Evolutionary conservation across 2,797 vertebrate species (phyloP).

Genomic region (Coranthus polyacanthus): DNA sequence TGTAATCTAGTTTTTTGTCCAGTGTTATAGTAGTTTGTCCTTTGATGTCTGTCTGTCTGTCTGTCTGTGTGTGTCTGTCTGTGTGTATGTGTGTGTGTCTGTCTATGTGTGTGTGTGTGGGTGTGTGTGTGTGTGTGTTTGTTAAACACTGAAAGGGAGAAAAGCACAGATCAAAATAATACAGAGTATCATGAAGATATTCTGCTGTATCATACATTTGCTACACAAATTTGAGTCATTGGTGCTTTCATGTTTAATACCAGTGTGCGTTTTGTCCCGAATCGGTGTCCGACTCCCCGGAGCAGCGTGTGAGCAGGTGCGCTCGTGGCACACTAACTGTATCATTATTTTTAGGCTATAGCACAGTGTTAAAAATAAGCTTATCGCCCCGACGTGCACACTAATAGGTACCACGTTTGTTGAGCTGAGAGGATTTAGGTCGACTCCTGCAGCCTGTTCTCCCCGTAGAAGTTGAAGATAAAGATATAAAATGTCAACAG

Average conservation of each 20-base stretch:
- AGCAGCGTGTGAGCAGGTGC: conserved; percentile 9
- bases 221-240: conserved; percentile 46
- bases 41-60: conserved; percentile 33
- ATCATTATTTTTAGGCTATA: conserved; percentile 55
- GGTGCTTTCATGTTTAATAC: conserved; percentile 64
- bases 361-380: conserved; percentile 63
- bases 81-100: conserved; percentile 21
- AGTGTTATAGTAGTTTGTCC: conserved; percentile 45
- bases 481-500: conserved; percentile 47
- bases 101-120: conserved; percentile 21
- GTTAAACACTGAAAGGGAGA: conserved; percentile 40
- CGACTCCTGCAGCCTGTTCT: conserved; percentile 42
- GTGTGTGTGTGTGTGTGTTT: conserved; percentile 23
- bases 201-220: conserved; percentile 62
- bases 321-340: conserved; percentile 47
- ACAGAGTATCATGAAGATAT: conserved; percentile 50
- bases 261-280: conserved; percentile 43
- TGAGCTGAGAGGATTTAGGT: conserved; percentile 27
- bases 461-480: conserved; percentile 47
- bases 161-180: conserved; percentile 65
- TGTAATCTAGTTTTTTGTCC: conserved; percentile 40
- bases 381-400: conserved; percentile 54
- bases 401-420: conserved; percentile 20
- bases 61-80: conserved; percentile 14
- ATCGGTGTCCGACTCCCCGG: conserved; percentile 20